Evolutionary conservation across 2,113 vertebrate species (phyloP), one percentile per base, ranked within the genome.

Genomic region (Dipodomys spectabilis): DNA sequence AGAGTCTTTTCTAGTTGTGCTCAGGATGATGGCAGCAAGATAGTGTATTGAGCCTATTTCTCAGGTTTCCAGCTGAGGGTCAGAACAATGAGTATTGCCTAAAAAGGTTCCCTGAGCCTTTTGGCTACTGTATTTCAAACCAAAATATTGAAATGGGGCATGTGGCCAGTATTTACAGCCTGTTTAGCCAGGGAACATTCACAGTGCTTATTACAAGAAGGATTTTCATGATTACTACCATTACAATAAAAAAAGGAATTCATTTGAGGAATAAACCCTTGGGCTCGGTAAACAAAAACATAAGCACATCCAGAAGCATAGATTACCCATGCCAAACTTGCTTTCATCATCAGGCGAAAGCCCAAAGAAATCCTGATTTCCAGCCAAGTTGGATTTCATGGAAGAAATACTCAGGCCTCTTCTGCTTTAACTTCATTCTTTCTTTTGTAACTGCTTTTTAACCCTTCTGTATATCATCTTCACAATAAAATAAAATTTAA

Each of bases 211-310:
- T 92, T 90, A 89, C 81, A 89, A 95, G 71, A 45, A 95, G 89
- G 87, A 60, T 95, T 95, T 94, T 93, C 89, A 90, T 89, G 84
- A 96, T 96, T 83, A 91, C 78, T 85, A 88, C 94, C 71, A 92
- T 94, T n/a, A 84, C 69, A 91, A 82, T 95, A 65, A 77, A 86
- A 85, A 93, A 93, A 79, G 9, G 16, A 93, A 96, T 92, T 97
- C 74, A 92, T 95, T 94, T 92, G 91, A 95, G 86, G 95, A 96
- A 94, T 94, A 94, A 97, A 91, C 86, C 86, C 92, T 80, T 71
- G 86, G 73, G 78, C 60, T 94, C 78, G 82, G 93, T 94, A 94
- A 97, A 94, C 86, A 95, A 96, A 97, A 97, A 92, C 82, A 81
- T 49, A 80, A 75, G 74, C 77, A 71, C 19, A 80, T 96, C 84